A percentile compares a stretch with the other conserved stretches of the same genome.
phyloP scores from a whole-genome alignment of 2,113 vertebrate species.

The Leptodactylus fuscus region DNA sequence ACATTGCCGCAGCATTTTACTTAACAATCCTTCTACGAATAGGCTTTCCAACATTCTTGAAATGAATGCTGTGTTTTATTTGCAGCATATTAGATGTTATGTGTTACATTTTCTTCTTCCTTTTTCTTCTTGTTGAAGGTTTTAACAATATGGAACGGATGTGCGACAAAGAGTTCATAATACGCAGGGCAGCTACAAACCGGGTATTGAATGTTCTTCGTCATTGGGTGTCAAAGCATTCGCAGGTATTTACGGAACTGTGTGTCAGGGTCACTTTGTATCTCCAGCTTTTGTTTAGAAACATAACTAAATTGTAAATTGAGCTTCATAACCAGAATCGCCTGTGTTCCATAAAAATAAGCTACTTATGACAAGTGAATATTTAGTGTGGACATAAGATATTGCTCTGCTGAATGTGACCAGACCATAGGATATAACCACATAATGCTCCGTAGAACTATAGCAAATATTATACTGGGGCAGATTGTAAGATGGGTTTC shows the following conservation, averaged over 20 bases:
- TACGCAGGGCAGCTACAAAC: conserved; percentile 95
- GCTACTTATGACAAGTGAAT: neutral
- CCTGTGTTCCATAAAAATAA: neutral
- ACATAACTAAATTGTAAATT: neutral
- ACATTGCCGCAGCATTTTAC: neutral
- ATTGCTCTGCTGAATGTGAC: neutral
- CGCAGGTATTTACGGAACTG: conserved; percentile 81
- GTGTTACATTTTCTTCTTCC: neutral
- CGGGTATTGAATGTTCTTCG: conserved; percentile 97
- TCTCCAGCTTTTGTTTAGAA: neutral
- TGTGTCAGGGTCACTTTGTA: neutral
- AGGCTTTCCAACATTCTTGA: neutral
- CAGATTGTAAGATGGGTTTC: too few species aligned
- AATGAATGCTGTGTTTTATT: conserved; percentile 18
- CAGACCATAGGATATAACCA: neutral
- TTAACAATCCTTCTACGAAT: neutral
- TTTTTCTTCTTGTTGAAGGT: conserved; percentile 72
- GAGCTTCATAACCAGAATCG: neutral
- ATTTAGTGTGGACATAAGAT: neutral
- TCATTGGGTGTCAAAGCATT: conserved; percentile 98
- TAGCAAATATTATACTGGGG: too few species aligned
- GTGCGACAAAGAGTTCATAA: conserved; percentile 98
- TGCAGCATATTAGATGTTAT: neutral
- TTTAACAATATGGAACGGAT: conserved; percentile 92
- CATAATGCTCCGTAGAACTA: too few species aligned